Conservation (phyloP, 2,888 invertebrate species). For the Holacanthella duospinosa region DNA sequence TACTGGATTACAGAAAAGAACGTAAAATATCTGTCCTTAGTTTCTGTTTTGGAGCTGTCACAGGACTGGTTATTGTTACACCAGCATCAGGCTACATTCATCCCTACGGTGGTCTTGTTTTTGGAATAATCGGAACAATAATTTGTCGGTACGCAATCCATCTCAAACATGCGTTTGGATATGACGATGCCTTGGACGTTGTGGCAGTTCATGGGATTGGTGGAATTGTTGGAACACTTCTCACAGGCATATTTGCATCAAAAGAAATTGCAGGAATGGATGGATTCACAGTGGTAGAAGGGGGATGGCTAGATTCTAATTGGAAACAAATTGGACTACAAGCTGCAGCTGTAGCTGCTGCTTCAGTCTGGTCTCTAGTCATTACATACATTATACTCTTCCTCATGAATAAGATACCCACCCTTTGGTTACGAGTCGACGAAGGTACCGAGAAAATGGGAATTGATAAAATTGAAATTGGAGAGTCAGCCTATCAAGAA, state of each 20-base stretch:
- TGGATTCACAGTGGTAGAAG: slow-evolving; percentile 5
- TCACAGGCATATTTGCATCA: slow-evolving; percentile 31
- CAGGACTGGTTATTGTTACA: slow-evolving; percentile 16
- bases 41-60: slow-evolving; percentile 30
- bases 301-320: slow-evolving; percentile 26
- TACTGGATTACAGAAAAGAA: slow-evolving; percentile 22
- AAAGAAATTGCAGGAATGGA: slow-evolving; percentile 18
- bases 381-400: slow-evolving; percentile 16
- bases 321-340: slow-evolving; percentile 23
- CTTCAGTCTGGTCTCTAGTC: slow-evolving; percentile 16
- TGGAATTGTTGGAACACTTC: slow-evolving; percentile 26
- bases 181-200: slow-evolving; percentile 30
- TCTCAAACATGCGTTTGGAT: slow-evolving; percentile 20
- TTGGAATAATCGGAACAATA: slow-evolving; percentile 24
- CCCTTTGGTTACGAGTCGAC: slow-evolving; percentile 18
- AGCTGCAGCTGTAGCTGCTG: slow-evolving; percentile 13
- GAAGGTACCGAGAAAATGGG: slow-evolving; percentile 12
- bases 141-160: slow-evolving; percentile 22
- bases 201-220: slow-evolving; percentile 25
- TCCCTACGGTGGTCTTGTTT: slow-evolving; percentile 19
- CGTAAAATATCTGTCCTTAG: slow-evolving; percentile 25
- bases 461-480: slow-evolving; percentile 19
- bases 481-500: slow-evolving; percentile 10
- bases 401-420: slow-evolving; percentile 20
- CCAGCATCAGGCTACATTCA: slow-evolving; percentile 20